Conservation (phyloP, 1,140 invertebrate species). For the Teleogryllus occipitalis region DNA sequence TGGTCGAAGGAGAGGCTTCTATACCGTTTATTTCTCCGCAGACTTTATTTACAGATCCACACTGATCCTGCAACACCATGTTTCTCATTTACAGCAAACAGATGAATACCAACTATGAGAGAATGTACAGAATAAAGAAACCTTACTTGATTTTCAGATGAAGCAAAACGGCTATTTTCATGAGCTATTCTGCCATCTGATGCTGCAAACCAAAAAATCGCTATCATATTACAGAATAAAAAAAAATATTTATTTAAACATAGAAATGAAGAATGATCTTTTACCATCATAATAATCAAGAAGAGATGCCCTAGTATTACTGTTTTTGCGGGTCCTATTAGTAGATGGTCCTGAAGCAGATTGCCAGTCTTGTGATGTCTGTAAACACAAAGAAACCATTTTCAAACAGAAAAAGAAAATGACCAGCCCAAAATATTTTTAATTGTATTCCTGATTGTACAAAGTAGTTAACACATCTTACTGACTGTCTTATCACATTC, state of each 20-base stretch:
- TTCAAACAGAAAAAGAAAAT: too few species aligned
- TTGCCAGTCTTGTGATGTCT: constrained; percentile 8
- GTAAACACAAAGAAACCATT: not conserved
- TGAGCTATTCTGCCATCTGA: not conserved
- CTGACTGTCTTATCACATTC: too few species aligned
- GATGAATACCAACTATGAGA: not conserved
- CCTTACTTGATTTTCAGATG: not conserved
- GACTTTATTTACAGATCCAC: not conserved
- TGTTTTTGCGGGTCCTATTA: constrained; percentile 10
- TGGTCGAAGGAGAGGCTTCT: not conserved
- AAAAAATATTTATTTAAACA: not conserved
- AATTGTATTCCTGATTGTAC: too few species aligned
- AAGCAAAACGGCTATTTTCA: constrained; percentile 8
- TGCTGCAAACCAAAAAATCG: not conserved
- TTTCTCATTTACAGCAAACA: not conserved
- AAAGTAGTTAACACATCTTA: too few species aligned
- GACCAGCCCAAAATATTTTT: too few species aligned
- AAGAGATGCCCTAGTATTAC: constrained; percentile 8
- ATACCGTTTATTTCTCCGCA: constrained; percentile 7
- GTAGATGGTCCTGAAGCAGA: not conserved
- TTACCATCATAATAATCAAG: constrained; percentile 10
- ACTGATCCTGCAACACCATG: not conserved
- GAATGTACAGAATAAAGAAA: not conserved
- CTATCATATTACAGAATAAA: not conserved
- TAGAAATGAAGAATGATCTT: not conserved